These are phyloP conservation scores for Mesocricetus auratus DNA, from an alignment of 2,113 vertebrate species.

Conservation along the genomic window DNA sequence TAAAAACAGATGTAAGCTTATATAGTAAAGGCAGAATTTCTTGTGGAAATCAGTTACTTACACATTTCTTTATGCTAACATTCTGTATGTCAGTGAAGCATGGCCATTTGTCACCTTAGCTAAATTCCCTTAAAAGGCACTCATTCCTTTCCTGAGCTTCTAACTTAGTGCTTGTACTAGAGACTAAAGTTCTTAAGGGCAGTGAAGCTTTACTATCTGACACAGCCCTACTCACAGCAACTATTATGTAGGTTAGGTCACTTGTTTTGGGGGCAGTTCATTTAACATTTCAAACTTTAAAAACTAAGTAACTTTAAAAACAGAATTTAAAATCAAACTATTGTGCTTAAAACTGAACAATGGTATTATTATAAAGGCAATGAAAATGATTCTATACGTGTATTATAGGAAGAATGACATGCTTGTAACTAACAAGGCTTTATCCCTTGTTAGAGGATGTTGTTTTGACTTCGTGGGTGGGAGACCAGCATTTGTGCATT, in stretches of 20 bases:
- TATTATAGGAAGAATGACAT: constrained; percentile 41
- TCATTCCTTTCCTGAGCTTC: constrained; percentile 14
- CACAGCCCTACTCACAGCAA: constrained; percentile 54
- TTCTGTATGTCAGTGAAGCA: constrained; percentile 34
- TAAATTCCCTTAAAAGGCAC: constrained; percentile 29
- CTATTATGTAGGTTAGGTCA: constrained; percentile 47
- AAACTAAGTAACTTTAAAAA: constrained; percentile 66
- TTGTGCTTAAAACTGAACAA: constrained; percentile 57
- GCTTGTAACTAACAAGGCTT: constrained; percentile 42
- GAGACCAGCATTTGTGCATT: constrained; percentile 39
- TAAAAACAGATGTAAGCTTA: constrained; percentile 37
- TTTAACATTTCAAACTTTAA: constrained; percentile 63
- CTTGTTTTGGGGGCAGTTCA: constrained; percentile 55
- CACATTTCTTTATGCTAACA: constrained; percentile 53
- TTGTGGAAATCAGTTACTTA: constrained; percentile 26
- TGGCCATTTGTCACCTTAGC: constrained; percentile 45
- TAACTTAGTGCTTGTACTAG: constrained; percentile 35
- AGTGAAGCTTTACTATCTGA: constrained; percentile 7
- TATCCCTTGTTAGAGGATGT: not conserved
- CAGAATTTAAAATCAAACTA: constrained; percentile 29
- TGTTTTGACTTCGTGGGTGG: constrained; percentile 31
- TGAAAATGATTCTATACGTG: constrained; percentile 49
- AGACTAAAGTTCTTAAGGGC: constrained; percentile 55
- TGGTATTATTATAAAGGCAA: constrained; percentile 19
- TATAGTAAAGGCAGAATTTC: constrained; percentile 45